Evolutionary conservation across 2,888 invertebrate species (phyloP), one percentile per base, ranked within the genome.

Genomic region (Bellardia pandia): DNA sequence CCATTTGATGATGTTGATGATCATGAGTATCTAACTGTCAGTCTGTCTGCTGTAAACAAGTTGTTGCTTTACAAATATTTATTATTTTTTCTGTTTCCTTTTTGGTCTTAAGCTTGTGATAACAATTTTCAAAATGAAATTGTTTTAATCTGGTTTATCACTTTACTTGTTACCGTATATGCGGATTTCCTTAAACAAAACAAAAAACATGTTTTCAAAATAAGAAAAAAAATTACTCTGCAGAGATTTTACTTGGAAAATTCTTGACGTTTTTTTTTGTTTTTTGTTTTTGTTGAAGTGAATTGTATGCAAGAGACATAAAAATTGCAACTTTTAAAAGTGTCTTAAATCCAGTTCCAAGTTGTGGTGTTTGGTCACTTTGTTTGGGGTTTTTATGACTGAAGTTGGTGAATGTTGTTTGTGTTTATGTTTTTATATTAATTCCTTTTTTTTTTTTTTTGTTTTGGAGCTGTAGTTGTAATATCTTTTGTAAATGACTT

Each of bases 121-220:
- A 78, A 85, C 78, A 79, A 56, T 79, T 66, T 74, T 4, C 60
- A 14, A 77, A 40, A 81, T 72, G 66, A 86, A 81, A 77, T 71
- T 69, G 14, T 66, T 80, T 45, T 87, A 87, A 85, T 87, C 85
- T 85, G 87, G 78, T 82, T 87, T 80, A 86, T 53, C 60, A 80
- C 40, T 83, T 84, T 48, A 53, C 5, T 42, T 45, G 58, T 82
- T 62, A 16, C 42, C 51, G 23, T 42, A 37, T 51, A 48, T 74
- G 81, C 81, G 85, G 87, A 87, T 87, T 87, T 87, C 87, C 87
- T 87, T 85, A 85, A 23, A 23, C 23, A 23, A 75, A 87, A 78
- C 58, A 76, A 71, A 75, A 75, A 81, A 72, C 72, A 60, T 53
- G 76, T 75, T 83, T 71, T 71, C n/a, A 74, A 56, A 42, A 58